These are phyloP conservation scores for Tolmerus cingulatus DNA, from an alignment of 2,888 invertebrate genomes.

Conservation along the genomic window DNA sequence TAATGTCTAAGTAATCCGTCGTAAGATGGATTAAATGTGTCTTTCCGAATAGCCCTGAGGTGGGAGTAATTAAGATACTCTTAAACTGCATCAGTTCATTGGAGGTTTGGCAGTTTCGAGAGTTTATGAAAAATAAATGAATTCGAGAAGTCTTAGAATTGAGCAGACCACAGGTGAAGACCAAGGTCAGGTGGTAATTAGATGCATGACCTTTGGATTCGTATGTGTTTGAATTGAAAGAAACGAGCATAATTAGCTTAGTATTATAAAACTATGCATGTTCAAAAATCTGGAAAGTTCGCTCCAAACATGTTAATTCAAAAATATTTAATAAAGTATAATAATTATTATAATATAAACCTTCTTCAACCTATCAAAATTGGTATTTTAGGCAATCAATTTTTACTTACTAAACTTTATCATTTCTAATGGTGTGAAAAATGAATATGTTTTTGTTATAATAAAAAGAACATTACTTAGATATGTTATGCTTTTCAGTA, in stretches of 20 bases:
- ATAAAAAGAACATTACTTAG: too few relatives aligned
- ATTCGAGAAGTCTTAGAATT: background rate
- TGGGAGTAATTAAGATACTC: background rate
- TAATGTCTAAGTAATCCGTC: background rate
- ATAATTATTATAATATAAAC: too few relatives aligned
- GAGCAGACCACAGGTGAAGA: background rate
- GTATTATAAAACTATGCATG: background rate
- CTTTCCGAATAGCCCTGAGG: background rate
- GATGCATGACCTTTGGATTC: background rate
- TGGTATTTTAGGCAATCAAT: too few relatives aligned
- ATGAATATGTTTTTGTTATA: too few relatives aligned
- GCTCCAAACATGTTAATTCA: too few relatives aligned
- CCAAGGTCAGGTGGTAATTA: background rate
- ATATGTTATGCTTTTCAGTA: background rate
- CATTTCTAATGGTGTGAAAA: too few relatives aligned
- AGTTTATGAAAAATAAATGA: background rate
- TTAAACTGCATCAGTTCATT: background rate
- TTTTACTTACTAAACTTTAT: too few relatives aligned
- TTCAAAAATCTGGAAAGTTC: too few relatives aligned
- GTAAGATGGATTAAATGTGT: background rate
- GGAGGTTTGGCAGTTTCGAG: background rate
- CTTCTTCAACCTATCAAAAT: too few relatives aligned
- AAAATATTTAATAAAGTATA: too few relatives aligned
- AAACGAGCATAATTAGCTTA: background rate
- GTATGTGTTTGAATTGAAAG: background rate